Conservation (phyloP, 2,888 invertebrate species). For the Lysandra bellargus region DNA sequence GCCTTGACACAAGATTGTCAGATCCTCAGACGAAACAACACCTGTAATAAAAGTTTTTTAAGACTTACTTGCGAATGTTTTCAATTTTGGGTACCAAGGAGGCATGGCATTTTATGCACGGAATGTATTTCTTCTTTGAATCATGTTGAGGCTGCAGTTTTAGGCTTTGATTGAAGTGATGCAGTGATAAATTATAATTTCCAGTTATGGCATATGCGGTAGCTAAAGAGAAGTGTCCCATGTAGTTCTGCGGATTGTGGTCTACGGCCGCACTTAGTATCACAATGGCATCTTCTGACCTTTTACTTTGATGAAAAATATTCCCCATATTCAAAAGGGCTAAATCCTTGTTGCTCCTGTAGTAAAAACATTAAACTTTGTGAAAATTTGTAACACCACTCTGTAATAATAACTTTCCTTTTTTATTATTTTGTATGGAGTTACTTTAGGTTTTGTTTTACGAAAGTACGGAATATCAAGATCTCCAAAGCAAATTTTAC, state of each 20-base stretch:
- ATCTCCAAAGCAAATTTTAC: too few species aligned
- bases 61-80: conserved; percentile 83
- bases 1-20: too few species aligned
- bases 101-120: conserved; percentile 85
- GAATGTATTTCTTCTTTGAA: conserved; percentile 81
- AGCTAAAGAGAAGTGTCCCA: conserved; percentile 85
- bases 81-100: conserved; percentile 67
- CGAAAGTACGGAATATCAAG: too few species aligned
- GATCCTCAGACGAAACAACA: not conserved
- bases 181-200: conserved; percentile 86
- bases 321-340: conserved; percentile 87
- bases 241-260: conserved; percentile 82
- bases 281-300: conserved; percentile 86
- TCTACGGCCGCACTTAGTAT: conserved; percentile 87
- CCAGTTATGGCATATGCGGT: conserved; percentile 86
- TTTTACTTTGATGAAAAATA: conserved; percentile 84
- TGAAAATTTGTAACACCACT: conserved; percentile 31
- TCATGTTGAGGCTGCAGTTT: conserved; percentile 83
- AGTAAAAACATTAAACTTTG: conserved; percentile 47
- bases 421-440: too few species aligned
- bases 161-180: conserved; percentile 81
- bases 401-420: too few species aligned
- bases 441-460: too few species aligned
- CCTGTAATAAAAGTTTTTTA: not conserved
- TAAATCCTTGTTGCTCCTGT: conserved; percentile 85